Base-by-base conservation (phyloP, 30 jellyfish, hydroid and myxozoan genomes). In the Aurelia aurita complex sp. Pacific region DNA sequence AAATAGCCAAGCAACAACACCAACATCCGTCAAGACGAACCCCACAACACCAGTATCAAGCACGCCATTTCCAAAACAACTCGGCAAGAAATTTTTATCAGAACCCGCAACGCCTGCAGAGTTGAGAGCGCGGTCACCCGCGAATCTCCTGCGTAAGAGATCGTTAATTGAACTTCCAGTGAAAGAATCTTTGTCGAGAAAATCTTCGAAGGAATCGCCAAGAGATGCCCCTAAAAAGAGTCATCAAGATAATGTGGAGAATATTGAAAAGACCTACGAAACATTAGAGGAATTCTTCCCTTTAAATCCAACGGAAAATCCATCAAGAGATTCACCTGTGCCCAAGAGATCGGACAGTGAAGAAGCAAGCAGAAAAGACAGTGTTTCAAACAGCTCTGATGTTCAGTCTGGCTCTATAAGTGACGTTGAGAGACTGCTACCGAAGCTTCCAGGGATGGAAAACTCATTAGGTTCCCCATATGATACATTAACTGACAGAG, bases 71-170 rank as follows among this genome's bases (percentile, higher is more conserved):
- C 64, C 95, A 10, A 35, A 60, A 18, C 73, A 51, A 9, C 23
- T 79, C 36, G 60, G 53, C 32, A 87, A 75, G 74, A 81, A 76
- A 73, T 82, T 85, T 62, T 66, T 85, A 7, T 91, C 98, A 15
- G 98, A 91, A 76, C 96, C 98, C 1, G 85, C 94, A 23, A 91
- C 98, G 23, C 98, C 98, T 1, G 80, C 88, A 50, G 94, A 76
- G 16, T 59, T 73, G 35, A 69, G 94, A 54, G 89, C 97, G 14
- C 91, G 91, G 11, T 90, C 97, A 5, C 95, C 97, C 5, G 90
- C 81, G 23, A 69, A 35, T 32, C n/a, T 86, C 64, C 59, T 84
- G 67, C 93, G 93, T 13, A 84, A 84, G 73, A 61, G 82, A 52
- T 84, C 93, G 2, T n/a, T 73, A 68, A 63, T 42, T 68, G 93